Base-by-base conservation (phyloP, 2,888 invertebrate species). In the Acrocera orbiculus region DNA sequence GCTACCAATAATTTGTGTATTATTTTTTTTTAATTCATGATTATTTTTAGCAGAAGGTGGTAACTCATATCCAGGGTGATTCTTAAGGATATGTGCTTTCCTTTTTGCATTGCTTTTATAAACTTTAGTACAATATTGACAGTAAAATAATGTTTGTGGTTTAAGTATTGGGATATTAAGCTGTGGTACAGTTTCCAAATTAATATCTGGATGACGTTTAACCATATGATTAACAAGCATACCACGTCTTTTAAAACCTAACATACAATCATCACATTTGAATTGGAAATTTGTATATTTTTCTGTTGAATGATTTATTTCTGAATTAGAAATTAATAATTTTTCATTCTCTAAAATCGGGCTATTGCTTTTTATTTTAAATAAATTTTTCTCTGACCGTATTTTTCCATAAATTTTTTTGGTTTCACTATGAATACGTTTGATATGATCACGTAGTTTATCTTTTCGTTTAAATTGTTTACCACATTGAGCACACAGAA, bases 201-300 rank as follows among this genome's bases (percentile, higher is more conserved):
- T 62, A 28, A 74, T 67, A 34, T 69, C 66, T 16, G 77, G 69
- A 65, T 81, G 75, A 42, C 77, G 62, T 50, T 81, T 82, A 39
- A 78, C 82, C 44, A 86, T 58, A 56, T 89, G 87, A 58, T 87
- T 89, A 4, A 81, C 79, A 8, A 82, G 60, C 78, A 82, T 81
- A 3, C 86, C 87, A 41, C 86, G 70, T 34, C 86, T 65, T 63
- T 87, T 77, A 51, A 83, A 79, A 40, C 79, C 43, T 17, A 79
- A 61, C 49, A 75, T 57, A 13, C 35, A 35, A 4, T 35, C 25
- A 16, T 25, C 17, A n/a, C 35, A 35, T 53, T 79, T 81, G 56
- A 76, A 81, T 38, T 76, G 68, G 51, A 75, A 80, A 30, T 73
- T 64, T 49, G 75, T 70, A 50, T 75, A 78, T 56, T 78, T 76